A percentile compares a stretch with the other conserved stretches of the same genome.
Conservation (phyloP, 2,113 vertebrate genomes). For the Triplophysa dalaica region DNA sequence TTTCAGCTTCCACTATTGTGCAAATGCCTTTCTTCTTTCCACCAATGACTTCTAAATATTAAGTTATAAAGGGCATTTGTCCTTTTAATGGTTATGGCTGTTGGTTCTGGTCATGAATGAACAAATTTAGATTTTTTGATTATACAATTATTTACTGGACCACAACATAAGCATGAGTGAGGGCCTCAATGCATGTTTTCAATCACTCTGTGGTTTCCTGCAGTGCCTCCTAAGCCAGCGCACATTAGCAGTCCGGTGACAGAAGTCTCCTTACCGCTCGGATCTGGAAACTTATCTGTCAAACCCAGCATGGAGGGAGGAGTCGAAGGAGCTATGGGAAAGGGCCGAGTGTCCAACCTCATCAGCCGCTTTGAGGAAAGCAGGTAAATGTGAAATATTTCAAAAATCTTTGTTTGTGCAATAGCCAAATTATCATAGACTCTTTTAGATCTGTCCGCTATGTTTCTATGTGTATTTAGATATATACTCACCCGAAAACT, state of each 20-base stretch:
- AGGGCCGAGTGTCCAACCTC: constrained; percentile 89
- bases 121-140: neutral
- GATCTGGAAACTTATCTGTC: constrained; percentile 41
- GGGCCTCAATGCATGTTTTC: neutral
- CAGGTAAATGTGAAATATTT: constrained; percentile 74
- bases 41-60: no score
- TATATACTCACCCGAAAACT: neutral
- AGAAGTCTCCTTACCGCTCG: constrained; percentile 67
- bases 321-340: constrained; percentile 76
- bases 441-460: neutral
- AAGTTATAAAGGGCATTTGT: no score
- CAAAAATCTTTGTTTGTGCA: neutral
- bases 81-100: neutral
- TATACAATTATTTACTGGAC: neutral
- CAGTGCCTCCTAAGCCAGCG: constrained; percentile 94
- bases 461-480: neutral
- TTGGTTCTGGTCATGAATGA: neutral
- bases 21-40: no score
- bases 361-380: constrained; percentile 94
- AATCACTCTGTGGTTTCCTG: constrained; percentile 39
- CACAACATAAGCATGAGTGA: neutral
- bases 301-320: constrained; percentile 82
- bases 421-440: neutral
- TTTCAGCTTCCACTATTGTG: no score
- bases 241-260: constrained; percentile 84